Evolutionary conservation across 2,797 vertebrate genomes (phyloP), one percentile per base, ranked within the genome.

Genomic region (Selene dorsalis): DNA sequence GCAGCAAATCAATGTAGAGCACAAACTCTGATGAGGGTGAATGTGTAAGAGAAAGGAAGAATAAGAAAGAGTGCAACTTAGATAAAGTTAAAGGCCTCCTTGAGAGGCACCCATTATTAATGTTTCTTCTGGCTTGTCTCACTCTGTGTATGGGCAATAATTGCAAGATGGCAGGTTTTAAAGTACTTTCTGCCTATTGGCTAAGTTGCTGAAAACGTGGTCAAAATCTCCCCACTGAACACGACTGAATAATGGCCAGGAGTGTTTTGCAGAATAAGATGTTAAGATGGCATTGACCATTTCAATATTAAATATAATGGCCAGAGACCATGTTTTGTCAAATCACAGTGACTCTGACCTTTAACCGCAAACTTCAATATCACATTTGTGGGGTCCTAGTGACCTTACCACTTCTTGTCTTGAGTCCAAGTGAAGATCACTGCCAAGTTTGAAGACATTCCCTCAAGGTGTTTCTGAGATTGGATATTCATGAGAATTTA

Each of bases 31-130:
- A 47, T 69, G 28, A 18, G 24, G 14, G 20, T 30, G 22, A 64
- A 73, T 28, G 45, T 52, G 38, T 71, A 50, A 53, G 12, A 39
- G 28, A 43, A 28, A 24, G 22, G 22, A 73, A 38, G 13, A 41
- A 53, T 12, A 32, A 12, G 12, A 12, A 41, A 30, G 32, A 35
- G 7, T 9, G 7, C 16, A 48, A 48, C 47, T 48, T n/a, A 52
- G n/a, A 13, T 52, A 13, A 26, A 26, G 24, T 26, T 5, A 13
- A 26, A 53, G 10, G n/a, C n/a, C 22, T 24, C 11, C 12, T 39
- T 57, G 18, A 13, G 43, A 45, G 35, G 38, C 17, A 47, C 12
- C 35, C 14, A 59, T 30, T 38, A 53, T 50, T 22, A 1, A 52
- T 24, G n/a, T 24, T 12, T 24, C 13, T 3, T 4, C 53, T 28